Evolutionary conservation across 2,113 vertebrate species (phyloP), one percentile per base, ranked within the genome.

Genomic region (Spheniscus mendiculus): DNA sequence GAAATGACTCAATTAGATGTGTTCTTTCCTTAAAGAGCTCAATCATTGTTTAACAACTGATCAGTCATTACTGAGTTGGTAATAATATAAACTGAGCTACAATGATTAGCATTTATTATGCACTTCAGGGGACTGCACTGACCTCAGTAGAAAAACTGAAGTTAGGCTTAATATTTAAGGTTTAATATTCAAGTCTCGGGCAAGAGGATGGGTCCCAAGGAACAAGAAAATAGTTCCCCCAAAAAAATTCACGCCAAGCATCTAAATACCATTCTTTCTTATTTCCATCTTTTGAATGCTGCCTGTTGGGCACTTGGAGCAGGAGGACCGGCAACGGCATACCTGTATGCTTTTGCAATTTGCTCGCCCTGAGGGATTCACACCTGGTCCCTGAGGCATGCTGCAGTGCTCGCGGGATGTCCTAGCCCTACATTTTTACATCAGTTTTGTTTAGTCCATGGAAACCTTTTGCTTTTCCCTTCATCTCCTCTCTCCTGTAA

Each of bases 151-250:
- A 56, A 71, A 77, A 83, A 20, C 21, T 49, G 30, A 6, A 27
- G 53, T 58, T 44, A 58, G 17, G 8, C 32, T 4, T 10, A 42
- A 42, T 42, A 42, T 42, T 15, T 42, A 42, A 62, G 5, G 12
- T 67, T 87, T 56, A 34, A 26, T 30, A 38, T 25, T 85, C 20
- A 70, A 11, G 27, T 49, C 5, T 79, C 17, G 45, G 9, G 6
- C 15, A 71, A 86, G 34, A 80, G 16, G 12, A 50, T 53, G 13
- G 3, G 23, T 58, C 13, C 53, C 10, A 66, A 53, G 23, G 40
- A 40, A 13, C 0, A 6, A 36, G 42, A 69, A 87, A 71, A 59
- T 3, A 67, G 0, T 27, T 56, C 6, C 11, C 17, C 7, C 0
- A 0, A 4, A 26, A 42, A 42, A 69, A 27, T 9, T 36, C 25